phyloP scores from a whole-genome alignment of 2,797 vertebrate species.

The Halcyon leucocephala region DNA sequence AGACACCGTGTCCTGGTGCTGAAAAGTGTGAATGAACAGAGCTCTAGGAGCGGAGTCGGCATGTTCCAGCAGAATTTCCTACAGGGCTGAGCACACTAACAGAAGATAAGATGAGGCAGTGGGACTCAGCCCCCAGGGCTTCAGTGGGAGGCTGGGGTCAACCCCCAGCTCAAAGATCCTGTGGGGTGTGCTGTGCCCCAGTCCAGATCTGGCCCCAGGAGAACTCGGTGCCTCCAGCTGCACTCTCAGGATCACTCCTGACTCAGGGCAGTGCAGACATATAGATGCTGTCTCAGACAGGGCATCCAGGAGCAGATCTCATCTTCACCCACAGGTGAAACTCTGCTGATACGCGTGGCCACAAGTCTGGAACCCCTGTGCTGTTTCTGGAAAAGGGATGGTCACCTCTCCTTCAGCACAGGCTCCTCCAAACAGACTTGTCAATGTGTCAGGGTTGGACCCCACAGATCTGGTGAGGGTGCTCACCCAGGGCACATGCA shows the following conservation, averaged over 20 bases:
- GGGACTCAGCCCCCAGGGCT: not conserved
- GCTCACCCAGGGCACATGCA: accelerated
- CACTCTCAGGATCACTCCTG: not conserved
- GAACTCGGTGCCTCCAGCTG: not conserved
- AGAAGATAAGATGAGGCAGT: not conserved
- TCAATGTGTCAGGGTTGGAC: not conserved
- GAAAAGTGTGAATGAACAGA: slow-evolving; percentile 40
- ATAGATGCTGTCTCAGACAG: not conserved
- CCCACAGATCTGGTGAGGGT: not conserved
- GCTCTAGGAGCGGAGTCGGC: not conserved
- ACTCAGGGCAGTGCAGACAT: not conserved
- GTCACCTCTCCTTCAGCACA: not conserved
- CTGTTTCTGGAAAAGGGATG: not conserved
- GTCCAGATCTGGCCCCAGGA: not conserved
- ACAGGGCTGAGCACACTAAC: accelerated
- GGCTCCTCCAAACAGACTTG: not conserved
- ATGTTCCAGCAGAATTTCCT: not conserved
- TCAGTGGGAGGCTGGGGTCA: not conserved
- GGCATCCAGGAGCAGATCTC: not conserved
- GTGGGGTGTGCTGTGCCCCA: not conserved
- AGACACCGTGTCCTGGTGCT: slow-evolving; percentile 22
- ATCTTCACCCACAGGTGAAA: not conserved
- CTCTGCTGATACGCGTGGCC: too few species aligned
- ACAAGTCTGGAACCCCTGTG: accelerated
- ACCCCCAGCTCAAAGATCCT: not conserved